Evolutionary conservation across 2,888 invertebrate species (phyloP).

Genomic region (Esperia sulphurella): DNA sequence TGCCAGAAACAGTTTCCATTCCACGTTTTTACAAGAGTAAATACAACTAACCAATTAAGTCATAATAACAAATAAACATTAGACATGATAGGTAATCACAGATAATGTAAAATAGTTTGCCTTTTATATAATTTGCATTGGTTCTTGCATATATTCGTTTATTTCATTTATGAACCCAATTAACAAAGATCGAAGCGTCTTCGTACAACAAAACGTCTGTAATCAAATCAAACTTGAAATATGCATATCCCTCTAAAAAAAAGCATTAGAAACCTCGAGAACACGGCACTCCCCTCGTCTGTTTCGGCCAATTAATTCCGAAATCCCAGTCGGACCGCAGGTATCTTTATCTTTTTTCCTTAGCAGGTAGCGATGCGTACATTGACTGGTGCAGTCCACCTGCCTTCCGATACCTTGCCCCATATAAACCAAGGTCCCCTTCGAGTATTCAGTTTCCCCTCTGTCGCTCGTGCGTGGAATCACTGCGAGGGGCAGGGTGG

Average conservation of each 20-base stretch:
- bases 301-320: conserved; percentile 60
- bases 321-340: conserved; percentile 54
- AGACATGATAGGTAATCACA: no score
- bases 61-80: no score
- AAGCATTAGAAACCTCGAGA: background rate
- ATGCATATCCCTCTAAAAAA: background rate
- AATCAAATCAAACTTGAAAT: background rate
- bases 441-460: conserved; percentile 43
- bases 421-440: conserved; percentile 31
- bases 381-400: conserved; percentile 42
- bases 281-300: conserved; percentile 27
- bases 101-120: no score
- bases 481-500: conserved; percentile 39
- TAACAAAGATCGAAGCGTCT: no score
- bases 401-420: conserved; percentile 35
- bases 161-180: no score
- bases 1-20: no score
- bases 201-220: background rate
- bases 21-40: no score
- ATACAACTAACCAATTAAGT: no score
- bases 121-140: no score
- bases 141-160: no score
- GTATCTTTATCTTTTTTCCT: conserved; percentile 39
- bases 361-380: conserved; percentile 63
- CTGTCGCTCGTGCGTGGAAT: conserved; percentile 26